A percentile compares a stretch with the other conserved stretches of the same genome.
Conservation (phyloP, 2,113 vertebrate species). For the cat (Felis catus) region F.catus_Fca126_mat1.0 CM031425.1:12170501-12171000, state of each 20-base stretch:
- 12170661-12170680: constrained; percentile 84
- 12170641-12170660: constrained; percentile 91
- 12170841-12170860: constrained; percentile 79
- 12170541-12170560: constrained; percentile 82
- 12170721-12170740: neutral
- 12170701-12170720: fast-evolving
- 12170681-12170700: constrained; percentile 68
- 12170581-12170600: constrained; percentile 87
- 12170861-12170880: constrained; percentile 78
- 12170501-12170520: constrained; percentile 83
- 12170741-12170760: constrained; percentile 37
- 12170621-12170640: constrained; percentile 92
- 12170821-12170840: constrained; percentile 87
- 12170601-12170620: constrained; percentile 92
- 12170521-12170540: constrained; percentile 76
- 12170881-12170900: constrained; percentile 88
- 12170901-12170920: constrained; percentile 90
- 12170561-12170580: constrained; percentile 87
- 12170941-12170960: constrained; percentile 82
- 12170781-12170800: constrained; percentile 82
- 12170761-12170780: neutral
- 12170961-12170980: constrained; percentile 74
- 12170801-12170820: constrained; percentile 87
- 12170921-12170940: constrained; percentile 88
- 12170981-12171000: constrained; percentile 80